Evolutionary conservation across 1,140 invertebrate genomes (phyloP), one percentile per base, ranked within the genome.

Genomic region (Adoxophyes honmai): DNA sequence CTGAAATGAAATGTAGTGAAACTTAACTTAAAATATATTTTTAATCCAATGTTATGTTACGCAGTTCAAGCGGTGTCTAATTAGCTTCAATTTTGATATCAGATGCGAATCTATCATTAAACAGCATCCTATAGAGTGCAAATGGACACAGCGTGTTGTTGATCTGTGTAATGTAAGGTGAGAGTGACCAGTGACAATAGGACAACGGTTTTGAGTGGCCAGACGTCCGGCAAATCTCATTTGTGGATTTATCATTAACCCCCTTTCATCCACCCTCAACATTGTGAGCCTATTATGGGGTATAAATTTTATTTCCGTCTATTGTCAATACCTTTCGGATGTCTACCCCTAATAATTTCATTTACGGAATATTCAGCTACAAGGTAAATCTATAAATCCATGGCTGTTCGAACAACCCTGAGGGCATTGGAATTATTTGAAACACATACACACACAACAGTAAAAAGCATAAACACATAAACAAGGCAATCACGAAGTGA

Each of bases 191-290:
- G 70, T 81, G 68, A 86, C 85, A 86, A 86, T 86, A 54, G 77
- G 52, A 57, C 70, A 68, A 71, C 68, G 75, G 72, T 80, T 83
- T 80, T 70, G 83, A 88, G 85, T 88, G 81, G 80, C 77, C 82
- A 80, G 73, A 68, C 78, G 82, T 80, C 83, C 80, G 71, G 81
- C 82, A 88, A 88, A 88, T 88, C 86, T 88, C 83, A 86, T 88
- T 88, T 86, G 86, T 84, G 83, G 86, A 84, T 84, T 88, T 88
- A 88, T 88, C 86, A 88, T 88, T 86, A 88, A 86, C 83, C 76
- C 81, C 79, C 81, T 86, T 88, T 81, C 81, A 79, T 76, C 65
- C 81, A 84, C 79, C 83, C 81, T 81, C 74, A 65, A 69, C 69
- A 71, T 65, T 65, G 55, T 59, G 66, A 79, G 74, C 85, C 76